Base-by-base conservation (phyloP, 2,888 invertebrate species). In the Ptychoptera albimana region DNA sequence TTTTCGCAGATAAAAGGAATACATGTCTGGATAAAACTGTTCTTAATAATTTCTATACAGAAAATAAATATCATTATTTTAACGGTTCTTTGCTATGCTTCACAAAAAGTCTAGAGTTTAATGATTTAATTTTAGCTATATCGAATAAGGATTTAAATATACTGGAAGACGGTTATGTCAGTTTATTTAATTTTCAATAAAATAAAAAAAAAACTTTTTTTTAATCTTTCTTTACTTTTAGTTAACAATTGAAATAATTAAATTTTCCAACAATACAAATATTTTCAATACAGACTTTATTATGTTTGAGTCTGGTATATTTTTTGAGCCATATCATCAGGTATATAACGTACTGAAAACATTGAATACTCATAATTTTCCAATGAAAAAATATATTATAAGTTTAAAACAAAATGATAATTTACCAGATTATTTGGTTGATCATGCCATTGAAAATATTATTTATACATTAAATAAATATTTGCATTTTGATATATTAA, bases 241-340 rank as follows among this genome's bases (percentile, higher is more conserved):
- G 59, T 50, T 66, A 41, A 55, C 58, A 43, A 58, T 65, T 23
- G 58, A 61, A 50, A 60, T 64, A 42, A 50, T 55, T 3, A 57
- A 53, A 14, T 61, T 60, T 34, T 53, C 55, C 34, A 60, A 64
- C 45, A 53, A 60, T 16, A 55, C 58, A 2, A 52, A 53, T 15
- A 57, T 66, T 39, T 59, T 65, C 44, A 53, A 55, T 16, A 57
- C 61, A 1, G 59, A 65, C 1, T 74, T 72, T 48, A 54, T 74
- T 1, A 82, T 87, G 81, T 72, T 82, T 2, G 85, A 87, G 58
- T 79, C 82, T 43, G 77, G 75, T 42, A 77, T 82, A 0, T 89
- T 80, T 60, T 86, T 87, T 57, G 87, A 87, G 55, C 83, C 87
- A 0, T 88, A 87, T 57, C 71, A 77, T 49, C 77, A 81, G 55